Evolutionary conservation across 2,113 vertebrate genomes (phyloP).

Genomic region (Pelecanus crispus): DNA sequence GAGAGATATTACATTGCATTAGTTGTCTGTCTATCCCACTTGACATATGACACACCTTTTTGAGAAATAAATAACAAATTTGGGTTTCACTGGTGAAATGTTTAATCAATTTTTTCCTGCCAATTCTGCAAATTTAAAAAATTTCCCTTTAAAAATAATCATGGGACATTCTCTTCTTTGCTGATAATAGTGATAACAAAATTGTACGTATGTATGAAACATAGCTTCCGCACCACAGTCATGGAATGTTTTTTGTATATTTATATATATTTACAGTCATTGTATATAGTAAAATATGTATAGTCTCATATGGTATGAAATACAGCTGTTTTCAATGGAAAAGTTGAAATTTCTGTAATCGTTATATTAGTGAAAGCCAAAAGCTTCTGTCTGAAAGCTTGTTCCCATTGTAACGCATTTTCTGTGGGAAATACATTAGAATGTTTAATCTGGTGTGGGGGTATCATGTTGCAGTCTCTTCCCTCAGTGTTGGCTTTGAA

Average conservation of each 20-base stretch:
- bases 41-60: background rate
- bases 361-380: background rate
- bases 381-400: background rate
- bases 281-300: background rate
- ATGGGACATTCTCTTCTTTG: background rate
- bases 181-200: background rate
- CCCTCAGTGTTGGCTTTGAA: background rate
- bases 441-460: background rate
- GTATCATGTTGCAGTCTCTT: background rate
- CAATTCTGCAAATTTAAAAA: background rate
- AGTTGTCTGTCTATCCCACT: background rate
- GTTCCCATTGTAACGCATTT: background rate
- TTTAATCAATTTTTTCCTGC: background rate
- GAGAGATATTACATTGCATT: background rate
- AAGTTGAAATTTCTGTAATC: background rate
- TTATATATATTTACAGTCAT: background rate
- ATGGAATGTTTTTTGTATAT: background rate
- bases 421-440: background rate
- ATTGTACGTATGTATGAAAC: background rate
- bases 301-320: background rate
- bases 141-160: background rate
- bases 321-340: background rate
- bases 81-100: background rate
- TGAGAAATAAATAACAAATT: background rate
- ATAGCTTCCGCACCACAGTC: background rate